phyloP scores from a whole-genome alignment of 2,113 vertebrate genomes.

The Dasyurus viverrinus region DNA sequence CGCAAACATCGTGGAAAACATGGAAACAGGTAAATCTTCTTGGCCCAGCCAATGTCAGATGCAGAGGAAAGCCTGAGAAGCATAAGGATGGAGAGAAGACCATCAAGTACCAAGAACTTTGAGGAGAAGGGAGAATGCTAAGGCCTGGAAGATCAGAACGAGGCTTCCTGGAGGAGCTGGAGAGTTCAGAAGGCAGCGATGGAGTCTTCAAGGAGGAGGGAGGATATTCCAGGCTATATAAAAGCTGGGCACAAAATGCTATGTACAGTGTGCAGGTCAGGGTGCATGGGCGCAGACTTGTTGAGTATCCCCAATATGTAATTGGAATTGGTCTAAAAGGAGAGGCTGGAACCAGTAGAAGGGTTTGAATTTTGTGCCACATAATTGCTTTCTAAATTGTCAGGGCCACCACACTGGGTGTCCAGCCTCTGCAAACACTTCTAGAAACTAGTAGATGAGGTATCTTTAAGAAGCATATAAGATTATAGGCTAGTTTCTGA shows the following conservation, averaged over 20 bases:
- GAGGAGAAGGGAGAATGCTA: background rate
- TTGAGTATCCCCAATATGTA: background rate
- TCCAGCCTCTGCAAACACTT: too few species aligned
- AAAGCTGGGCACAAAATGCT: background rate
- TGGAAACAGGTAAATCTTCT: background rate
- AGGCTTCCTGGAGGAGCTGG: background rate
- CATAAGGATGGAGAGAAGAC: background rate
- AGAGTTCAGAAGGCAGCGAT: background rate
- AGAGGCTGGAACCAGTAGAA: background rate
- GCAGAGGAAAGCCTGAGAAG: background rate
- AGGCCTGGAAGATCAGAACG: background rate
- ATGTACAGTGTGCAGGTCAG: background rate
- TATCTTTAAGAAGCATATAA: too few species aligned
- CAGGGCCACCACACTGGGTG: background rate
- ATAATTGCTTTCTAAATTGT: background rate
- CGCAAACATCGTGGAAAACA: background rate
- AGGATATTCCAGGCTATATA: background rate
- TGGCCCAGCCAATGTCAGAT: background rate
- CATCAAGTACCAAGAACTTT: background rate
- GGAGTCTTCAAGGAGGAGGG: background rate
- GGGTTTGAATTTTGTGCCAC: background rate
- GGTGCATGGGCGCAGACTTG: background rate
- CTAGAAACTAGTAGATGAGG: too few species aligned
- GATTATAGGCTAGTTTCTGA: too few species aligned
- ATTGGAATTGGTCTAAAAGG: background rate